phyloP scores from a whole-genome alignment of 1,140 invertebrate species.

The Amphibalanus amphitrite region DNA sequence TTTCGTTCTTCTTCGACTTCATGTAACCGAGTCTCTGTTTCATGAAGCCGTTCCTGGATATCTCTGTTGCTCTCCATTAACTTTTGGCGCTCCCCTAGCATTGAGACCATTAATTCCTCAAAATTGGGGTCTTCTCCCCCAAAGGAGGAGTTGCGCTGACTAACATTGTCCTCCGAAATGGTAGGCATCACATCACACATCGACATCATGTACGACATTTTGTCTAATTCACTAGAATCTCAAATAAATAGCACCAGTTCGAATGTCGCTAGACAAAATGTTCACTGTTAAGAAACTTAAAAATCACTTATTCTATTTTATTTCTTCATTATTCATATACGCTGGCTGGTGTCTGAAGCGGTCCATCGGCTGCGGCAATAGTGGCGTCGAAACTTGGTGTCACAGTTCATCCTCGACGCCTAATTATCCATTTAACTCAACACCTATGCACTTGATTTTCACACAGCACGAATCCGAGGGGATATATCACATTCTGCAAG shows the following conservation, averaged over 20 bases:
- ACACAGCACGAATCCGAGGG: too few relatives aligned
- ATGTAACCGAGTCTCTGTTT: constrained; percentile 63
- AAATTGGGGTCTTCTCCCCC: constrained; percentile 88
- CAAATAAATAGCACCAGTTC: neutral
- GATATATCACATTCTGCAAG: too few relatives aligned
- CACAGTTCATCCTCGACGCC: neutral
- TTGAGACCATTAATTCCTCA: constrained; percentile 98
- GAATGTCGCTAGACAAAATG: neutral
- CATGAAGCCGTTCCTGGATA: constrained; percentile 73
- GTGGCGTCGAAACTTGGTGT: neutral
- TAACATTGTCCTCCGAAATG: constrained; percentile 91
- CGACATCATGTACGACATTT: constrained; percentile 21
- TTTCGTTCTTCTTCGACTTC: constrained; percentile 90
- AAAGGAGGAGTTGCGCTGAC: constrained; percentile 73
- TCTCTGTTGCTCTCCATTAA: constrained; percentile 88
- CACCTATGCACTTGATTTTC: too few relatives aligned
- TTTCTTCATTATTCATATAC: neutral
- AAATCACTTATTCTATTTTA: neutral
- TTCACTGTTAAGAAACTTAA: neutral
- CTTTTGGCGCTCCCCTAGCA: constrained; percentile 98
- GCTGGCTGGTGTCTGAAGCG: neutral
- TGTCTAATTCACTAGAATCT: neutral
- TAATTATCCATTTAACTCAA: too few relatives aligned
- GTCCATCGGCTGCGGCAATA: neutral
- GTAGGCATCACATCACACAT: constrained; percentile 99